phyloP scores from a whole-genome alignment of 2,888 invertebrate genomes.

The Drosophila monieri region DNA sequence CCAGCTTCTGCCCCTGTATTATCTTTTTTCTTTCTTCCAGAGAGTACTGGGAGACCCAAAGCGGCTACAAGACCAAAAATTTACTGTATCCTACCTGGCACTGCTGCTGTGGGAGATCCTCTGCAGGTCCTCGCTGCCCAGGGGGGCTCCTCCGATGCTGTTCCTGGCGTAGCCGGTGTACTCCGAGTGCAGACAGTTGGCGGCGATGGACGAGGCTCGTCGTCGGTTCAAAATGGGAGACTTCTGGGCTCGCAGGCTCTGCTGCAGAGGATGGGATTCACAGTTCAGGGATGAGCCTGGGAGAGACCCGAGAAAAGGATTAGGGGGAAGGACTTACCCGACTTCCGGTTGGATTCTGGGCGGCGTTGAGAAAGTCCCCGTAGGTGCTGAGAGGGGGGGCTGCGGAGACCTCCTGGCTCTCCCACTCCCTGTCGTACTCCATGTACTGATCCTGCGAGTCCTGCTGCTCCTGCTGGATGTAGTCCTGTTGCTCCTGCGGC shows the following conservation, averaged over 20 bases:
- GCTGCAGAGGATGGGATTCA: slow-evolving; percentile 3
- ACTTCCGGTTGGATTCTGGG: slow-evolving; percentile 26
- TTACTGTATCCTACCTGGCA: slow-evolving; percentile 69
- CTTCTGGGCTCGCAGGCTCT: slow-evolving; percentile 62
- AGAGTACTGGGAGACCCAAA: too few relatives aligned
- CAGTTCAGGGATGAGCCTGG: not conserved
- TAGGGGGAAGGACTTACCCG: slow-evolving; percentile 36
- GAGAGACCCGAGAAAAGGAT: not conserved
- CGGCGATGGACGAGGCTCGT: slow-evolving; percentile 82
- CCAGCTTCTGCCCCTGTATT: slow-evolving; percentile 3
- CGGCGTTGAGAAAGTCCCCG: slow-evolving; percentile 50
- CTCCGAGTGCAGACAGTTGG: slow-evolving; percentile 79
- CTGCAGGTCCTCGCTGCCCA: slow-evolving; percentile 37
- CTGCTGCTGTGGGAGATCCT: slow-evolving; percentile 31
- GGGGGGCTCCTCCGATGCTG: slow-evolving; percentile 44
- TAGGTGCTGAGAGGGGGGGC: slow-evolving; percentile 35
- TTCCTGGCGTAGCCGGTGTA: slow-evolving; percentile 48
- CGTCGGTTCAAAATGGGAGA: slow-evolving; percentile 81
- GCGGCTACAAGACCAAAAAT: not conserved
- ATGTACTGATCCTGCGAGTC: slow-evolving; percentile 7
- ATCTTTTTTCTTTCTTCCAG: slow-evolving; percentile 3
- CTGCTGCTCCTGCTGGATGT: slow-evolving; percentile 22
- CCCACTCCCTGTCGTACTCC: slow-evolving; percentile 15
- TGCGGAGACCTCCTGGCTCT: slow-evolving; percentile 2
- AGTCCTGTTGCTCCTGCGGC: slow-evolving; percentile 19